These are phyloP conservation scores for Chelidonichthys spinosus DNA, from an alignment of 2,797 vertebrate species.

Conservation along the genomic window DNA sequence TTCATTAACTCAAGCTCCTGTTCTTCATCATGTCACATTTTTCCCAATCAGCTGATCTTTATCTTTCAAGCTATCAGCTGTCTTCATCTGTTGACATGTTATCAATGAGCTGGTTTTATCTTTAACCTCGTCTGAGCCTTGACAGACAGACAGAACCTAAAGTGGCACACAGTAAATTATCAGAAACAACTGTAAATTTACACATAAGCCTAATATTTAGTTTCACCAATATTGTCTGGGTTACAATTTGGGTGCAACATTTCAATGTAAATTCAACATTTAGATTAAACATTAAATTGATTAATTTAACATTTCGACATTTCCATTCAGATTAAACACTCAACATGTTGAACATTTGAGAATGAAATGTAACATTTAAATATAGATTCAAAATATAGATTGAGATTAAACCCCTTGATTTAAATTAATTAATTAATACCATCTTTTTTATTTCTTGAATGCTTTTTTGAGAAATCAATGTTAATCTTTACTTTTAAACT, in stretches of 20 bases:
- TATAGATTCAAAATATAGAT: too few species aligned
- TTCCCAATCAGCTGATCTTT: slow-evolving; percentile 38
- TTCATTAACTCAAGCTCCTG: slow-evolving; percentile 27
- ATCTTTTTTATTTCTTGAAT: too few species aligned
- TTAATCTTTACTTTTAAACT: too few species aligned
- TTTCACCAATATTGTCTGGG: not conserved
- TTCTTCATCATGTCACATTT: slow-evolving; percentile 41
- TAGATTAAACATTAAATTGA: not conserved
- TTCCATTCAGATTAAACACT: not conserved
- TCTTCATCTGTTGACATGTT: slow-evolving; percentile 39
- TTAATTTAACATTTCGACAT: too few species aligned
- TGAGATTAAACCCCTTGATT: too few species aligned
- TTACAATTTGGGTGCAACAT: too few species aligned
- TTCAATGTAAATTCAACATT: not conserved
- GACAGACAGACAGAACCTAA: slow-evolving; percentile 8
- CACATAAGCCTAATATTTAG: not conserved
- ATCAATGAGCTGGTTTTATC: slow-evolving; percentile 32
- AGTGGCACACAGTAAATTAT: not conserved
- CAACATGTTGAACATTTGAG: not conserved
- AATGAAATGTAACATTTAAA: too few species aligned
- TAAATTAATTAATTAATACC: too few species aligned
- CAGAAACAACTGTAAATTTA: not conserved
- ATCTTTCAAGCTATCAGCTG: slow-evolving; percentile 31
- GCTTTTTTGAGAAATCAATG: too few species aligned
- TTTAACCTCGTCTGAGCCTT: slow-evolving; percentile 19